A percentile compares a stretch with the other conserved stretches of the same genome.
phyloP scores from a whole-genome alignment of 2,797 vertebrate genomes.

The Acrossocheilus wenchowensis region DNA sequence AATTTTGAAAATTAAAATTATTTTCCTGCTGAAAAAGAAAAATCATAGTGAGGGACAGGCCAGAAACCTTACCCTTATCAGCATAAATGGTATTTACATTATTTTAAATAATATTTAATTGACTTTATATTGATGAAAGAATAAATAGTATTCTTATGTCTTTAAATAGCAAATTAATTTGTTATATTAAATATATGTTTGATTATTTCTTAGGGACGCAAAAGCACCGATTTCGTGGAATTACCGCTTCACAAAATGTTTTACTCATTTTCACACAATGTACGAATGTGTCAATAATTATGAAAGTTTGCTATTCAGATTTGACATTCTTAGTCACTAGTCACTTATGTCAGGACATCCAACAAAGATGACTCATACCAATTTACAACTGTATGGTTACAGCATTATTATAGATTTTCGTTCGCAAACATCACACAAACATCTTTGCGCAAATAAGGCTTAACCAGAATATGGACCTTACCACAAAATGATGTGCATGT shows the following conservation, averaged over 20 bases:
- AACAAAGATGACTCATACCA: neutral
- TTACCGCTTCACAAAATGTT: neutral
- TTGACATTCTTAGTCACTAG: neutral
- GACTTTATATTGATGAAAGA: too few relatives aligned
- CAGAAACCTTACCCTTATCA: neutral
- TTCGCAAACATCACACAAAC: neutral
- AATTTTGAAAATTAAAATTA: neutral
- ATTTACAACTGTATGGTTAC: neutral
- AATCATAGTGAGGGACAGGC: neutral
- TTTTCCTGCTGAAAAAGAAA: neutral
- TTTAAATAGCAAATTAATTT: too few relatives aligned
- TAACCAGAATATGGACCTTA: neutral
- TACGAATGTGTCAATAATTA: neutral
- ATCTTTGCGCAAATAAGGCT: neutral
- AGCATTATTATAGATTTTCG: neutral
- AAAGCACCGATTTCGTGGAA: too few relatives aligned
- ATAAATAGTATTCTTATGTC: too few relatives aligned
- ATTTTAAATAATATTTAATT: too few relatives aligned
- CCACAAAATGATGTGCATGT: neutral
- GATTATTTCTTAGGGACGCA: too few relatives aligned
- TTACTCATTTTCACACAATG: neutral
- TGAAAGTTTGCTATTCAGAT: neutral
- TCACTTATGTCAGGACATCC: neutral
- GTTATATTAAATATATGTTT: too few relatives aligned
- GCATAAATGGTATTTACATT: too few relatives aligned